phyloP scores from a whole-genome alignment of 1,140 invertebrate genomes.

The Latrodectus geometricus region DNA sequence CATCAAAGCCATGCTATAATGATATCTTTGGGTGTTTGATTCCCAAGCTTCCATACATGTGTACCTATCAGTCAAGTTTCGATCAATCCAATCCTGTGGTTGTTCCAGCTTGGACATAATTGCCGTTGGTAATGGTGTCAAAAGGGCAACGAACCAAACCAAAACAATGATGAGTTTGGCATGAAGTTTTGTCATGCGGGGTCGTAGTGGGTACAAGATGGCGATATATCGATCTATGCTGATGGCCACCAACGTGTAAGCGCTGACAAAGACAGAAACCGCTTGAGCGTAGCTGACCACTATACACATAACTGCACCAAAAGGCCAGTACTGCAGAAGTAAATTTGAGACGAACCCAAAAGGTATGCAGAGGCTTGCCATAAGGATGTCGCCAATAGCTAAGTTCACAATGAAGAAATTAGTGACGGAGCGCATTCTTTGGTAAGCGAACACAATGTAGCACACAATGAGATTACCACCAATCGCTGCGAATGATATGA shows the following conservation, averaged over 20 bases:
- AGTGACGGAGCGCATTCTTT: constrained; percentile 86
- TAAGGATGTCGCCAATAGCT: constrained; percentile 85
- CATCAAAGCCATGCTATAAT: constrained; percentile 83
- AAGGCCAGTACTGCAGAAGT: constrained; percentile 85
- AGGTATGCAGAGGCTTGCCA: constrained; percentile 87
- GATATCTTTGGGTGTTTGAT: constrained; percentile 71
- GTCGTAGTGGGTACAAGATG: constrained; percentile 88
- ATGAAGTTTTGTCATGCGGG: constrained; percentile 80
- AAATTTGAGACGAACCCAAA: constrained; percentile 84
- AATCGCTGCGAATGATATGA: constrained; percentile 80
- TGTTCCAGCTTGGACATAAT: constrained; percentile 74
- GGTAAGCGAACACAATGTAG: constrained; percentile 81
- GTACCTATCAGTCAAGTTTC: constrained; percentile 74
- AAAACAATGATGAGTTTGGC: constrained; percentile 79
- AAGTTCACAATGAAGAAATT: constrained; percentile 84
- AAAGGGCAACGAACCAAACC: constrained; percentile 82
- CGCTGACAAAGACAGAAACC: constrained; percentile 74
- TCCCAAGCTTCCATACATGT: constrained; percentile 65
- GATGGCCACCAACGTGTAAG: constrained; percentile 87
- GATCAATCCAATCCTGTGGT: constrained; percentile 73
- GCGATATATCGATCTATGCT: constrained; percentile 87
- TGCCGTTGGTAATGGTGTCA: constrained; percentile 83
- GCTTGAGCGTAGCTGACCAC: constrained; percentile 79
- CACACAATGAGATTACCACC: constrained; percentile 85
- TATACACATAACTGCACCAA: constrained; percentile 81